These are phyloP conservation scores for Poecilia picta DNA, from an alignment of 2,797 vertebrate species.

Conservation along the genomic window DNA sequence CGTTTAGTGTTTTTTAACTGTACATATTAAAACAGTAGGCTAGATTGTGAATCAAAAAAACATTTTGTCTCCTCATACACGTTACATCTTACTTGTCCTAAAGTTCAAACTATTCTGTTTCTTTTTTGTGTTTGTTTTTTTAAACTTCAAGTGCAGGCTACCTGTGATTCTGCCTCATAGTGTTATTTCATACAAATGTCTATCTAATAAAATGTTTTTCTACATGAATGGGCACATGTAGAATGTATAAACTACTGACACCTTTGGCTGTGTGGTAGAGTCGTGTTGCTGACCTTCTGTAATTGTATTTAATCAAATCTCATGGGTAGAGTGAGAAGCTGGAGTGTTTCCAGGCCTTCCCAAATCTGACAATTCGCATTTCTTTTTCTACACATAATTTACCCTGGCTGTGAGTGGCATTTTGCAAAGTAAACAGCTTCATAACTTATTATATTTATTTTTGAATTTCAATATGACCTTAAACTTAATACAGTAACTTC, in stretches of 20 bases:
- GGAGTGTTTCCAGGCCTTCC: conserved; percentile 23
- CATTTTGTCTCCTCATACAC: conserved; percentile 49
- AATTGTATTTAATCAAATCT: conserved; percentile 52
- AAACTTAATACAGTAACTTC: not conserved
- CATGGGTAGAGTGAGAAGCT: not conserved
- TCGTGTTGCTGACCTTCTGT: conserved; percentile 41
- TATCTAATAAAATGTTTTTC: conserved; percentile 25
- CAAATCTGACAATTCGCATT: conserved; percentile 17
- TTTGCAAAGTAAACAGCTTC: conserved; percentile 36
- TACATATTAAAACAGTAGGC: conserved; percentile 77
- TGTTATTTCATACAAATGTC: conserved; percentile 28
- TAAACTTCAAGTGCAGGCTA: conserved; percentile 27
- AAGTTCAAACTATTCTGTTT: conserved; percentile 36
- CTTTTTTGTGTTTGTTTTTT: conserved; percentile 20
- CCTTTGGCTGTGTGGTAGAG: conserved; percentile 38
- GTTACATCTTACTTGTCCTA: conserved; percentile 67
- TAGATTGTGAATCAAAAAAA: conserved; percentile 68
- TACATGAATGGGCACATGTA: conserved; percentile 28
- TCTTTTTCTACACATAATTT: conserved; percentile 24
- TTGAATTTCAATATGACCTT: not conserved
- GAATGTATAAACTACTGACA: conserved; percentile 29
- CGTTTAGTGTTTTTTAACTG: conserved; percentile 69
- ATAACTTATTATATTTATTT: not conserved
- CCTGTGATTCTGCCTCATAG: conserved; percentile 22
- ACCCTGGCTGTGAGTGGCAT: conserved; percentile 36